Evolutionary conservation across 2,113 vertebrate genomes (phyloP).

Genomic region (Toxostoma redivivum): DNA sequence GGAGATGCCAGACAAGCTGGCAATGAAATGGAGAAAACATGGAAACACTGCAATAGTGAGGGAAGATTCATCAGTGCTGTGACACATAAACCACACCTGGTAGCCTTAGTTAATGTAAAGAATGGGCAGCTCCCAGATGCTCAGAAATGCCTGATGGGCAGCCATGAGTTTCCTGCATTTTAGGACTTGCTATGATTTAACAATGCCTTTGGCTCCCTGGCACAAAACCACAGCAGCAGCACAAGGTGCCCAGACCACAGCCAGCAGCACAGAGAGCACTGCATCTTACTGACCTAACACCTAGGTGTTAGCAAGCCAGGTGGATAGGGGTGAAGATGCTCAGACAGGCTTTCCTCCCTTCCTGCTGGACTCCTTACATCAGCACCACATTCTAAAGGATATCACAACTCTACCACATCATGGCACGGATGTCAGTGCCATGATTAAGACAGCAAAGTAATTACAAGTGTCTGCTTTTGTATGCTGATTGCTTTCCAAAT

Average conservation of each 20-base stretch:
- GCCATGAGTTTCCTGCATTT: not conserved
- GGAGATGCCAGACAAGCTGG: not conserved
- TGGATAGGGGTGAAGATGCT: not conserved
- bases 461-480: conserved; percentile 42
- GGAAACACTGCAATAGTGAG: not conserved
- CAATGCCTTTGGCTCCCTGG: not conserved
- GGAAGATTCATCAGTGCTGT: not conserved
- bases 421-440: not conserved
- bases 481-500: conserved; percentile 48
- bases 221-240: not conserved
- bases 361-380: not conserved
- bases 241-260: rapidly evolving
- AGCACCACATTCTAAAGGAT: not conserved
- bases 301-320: not conserved
- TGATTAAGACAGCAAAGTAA: conserved; percentile 43
- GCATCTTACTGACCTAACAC: not conserved
- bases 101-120: not conserved
- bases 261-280: not conserved
- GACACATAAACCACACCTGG: not conserved
- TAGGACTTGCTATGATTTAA: not conserved
- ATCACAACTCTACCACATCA: not conserved
- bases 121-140: not conserved
- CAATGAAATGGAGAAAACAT: not conserved
- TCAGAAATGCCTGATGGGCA: not conserved
- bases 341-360: not conserved